These are phyloP conservation scores for Dreissena polymorpha DNA, from an alignment of 1,140 invertebrate genomes.

Conservation along the genomic window DNA sequence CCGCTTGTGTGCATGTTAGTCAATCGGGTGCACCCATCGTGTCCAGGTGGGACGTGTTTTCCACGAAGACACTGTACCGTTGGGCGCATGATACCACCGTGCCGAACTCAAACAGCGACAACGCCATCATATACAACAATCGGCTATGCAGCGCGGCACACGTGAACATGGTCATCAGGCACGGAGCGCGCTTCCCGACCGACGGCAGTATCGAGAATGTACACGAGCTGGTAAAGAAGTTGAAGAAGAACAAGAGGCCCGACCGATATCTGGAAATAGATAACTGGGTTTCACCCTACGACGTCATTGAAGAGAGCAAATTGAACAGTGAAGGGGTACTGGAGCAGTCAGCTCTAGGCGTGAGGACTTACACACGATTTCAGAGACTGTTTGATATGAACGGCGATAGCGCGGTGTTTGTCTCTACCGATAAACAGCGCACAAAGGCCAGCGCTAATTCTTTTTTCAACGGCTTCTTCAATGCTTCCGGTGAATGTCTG, in stretches of 20 bases:
- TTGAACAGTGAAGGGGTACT: slow-evolving; percentile 4
- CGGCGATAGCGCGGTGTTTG: slow-evolving; percentile 2
- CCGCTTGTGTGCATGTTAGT: no score
- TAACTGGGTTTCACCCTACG: slow-evolving; percentile 14
- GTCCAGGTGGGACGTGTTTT: slow-evolving; percentile 37
- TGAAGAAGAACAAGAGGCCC: slow-evolving; percentile 1
- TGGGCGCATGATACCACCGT: background rate
- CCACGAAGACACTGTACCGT: slow-evolving; percentile 33
- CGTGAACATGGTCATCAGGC: slow-evolving; percentile 22
- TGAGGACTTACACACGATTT: background rate
- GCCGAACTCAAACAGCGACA: background rate
- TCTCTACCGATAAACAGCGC: slow-evolving; percentile 13
- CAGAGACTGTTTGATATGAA: background rate
- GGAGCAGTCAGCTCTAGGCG: slow-evolving; percentile 9
- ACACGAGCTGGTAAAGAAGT: background rate
- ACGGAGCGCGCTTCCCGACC: slow-evolving; percentile 22
- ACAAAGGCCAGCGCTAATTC: background rate
- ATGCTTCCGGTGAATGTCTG: background rate
- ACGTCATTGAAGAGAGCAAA: background rate
- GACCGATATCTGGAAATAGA: slow-evolving; percentile 18
- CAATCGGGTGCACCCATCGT: background rate
- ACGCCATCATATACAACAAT: background rate
- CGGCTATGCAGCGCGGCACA: slow-evolving; percentile 20
- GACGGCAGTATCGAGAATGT: slow-evolving; percentile 14
- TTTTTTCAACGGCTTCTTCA: slow-evolving; percentile 2